Evolutionary conservation across 2,113 vertebrate species (phyloP).

Genomic region (Trogon surrucura): DNA sequence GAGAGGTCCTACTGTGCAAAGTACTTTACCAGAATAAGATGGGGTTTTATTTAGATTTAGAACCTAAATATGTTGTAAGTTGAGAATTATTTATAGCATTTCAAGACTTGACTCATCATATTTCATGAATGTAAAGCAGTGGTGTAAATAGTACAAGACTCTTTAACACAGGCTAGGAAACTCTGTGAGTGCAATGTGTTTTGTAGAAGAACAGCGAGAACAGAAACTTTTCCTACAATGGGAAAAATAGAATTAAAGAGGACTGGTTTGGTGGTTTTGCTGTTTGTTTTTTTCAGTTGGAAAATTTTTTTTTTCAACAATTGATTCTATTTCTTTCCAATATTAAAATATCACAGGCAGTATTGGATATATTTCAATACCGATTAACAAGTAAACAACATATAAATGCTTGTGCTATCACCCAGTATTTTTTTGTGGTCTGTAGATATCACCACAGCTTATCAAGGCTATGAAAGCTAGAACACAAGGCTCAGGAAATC

Average conservation of each 20-base stretch:
- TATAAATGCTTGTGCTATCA: background rate
- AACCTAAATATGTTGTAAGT: background rate
- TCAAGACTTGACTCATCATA: background rate
- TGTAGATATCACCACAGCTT: background rate
- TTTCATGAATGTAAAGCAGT: background rate
- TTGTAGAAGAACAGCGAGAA: background rate
- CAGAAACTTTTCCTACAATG: background rate
- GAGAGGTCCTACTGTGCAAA: background rate
- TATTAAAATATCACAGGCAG: background rate
- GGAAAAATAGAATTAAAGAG: background rate
- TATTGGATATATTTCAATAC: background rate
- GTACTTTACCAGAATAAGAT: background rate
- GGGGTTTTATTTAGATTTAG: background rate
- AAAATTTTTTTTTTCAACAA: background rate
- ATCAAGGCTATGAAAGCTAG: background rate
- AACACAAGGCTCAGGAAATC: background rate
- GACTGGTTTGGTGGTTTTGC: background rate
- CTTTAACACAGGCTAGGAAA: background rate
- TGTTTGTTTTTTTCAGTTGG: background rate
- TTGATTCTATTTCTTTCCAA: background rate
- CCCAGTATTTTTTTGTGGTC: background rate
- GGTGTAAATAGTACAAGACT: background rate
- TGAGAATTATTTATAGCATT: background rate
- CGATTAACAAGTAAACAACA: background rate
- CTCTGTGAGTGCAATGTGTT: background rate